Base-by-base conservation (phyloP, 1,140 invertebrate species). In the Drosophila eugracilis region DNA sequence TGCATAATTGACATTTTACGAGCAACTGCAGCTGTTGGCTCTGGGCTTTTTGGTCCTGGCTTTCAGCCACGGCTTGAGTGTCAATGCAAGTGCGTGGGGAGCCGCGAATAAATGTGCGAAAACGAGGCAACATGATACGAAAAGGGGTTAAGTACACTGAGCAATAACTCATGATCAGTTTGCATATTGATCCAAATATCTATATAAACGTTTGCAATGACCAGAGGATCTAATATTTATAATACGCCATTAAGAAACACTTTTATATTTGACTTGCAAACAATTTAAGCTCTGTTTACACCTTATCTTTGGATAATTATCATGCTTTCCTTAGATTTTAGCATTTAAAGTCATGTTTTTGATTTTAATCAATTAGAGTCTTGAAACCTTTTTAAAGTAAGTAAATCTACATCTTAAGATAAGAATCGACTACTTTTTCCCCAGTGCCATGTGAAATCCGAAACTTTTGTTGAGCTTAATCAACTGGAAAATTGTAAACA, bases 401-500 rank as follows among this genome's bases (percentile, higher is more conserved):
- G n/a, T n/a, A n/a, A n/a, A n/a, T n/a, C n/a, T n/a, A n/a, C n/a
- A n/a, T 21, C 19, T 42, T 22, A 1, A 42, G 10, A n/a, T n/a
- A 3, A 22, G 1, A n/a, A 9, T 10, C 2, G 0, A 2, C 1
- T 26, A 3, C 26, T 45, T 50, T 48, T 60, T 21, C 7, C 9
- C 3, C 19, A 59, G 53, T 37, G 59, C 19, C 22, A 10, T 21
- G n/a, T 67, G 81, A 75, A 88, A 86, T 81, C 67, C 65, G 83
- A 86, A 41, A 83, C 81, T 88, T 81, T 75, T 58, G 57, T 21
- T 36, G 21, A 39, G 52, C 53, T 65, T 78, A 86, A 88, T 86
- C 83, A 88, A 75, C 36, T 88, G 81, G 65, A 81, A 86, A 86
- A 86, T 88, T 81, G 81, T 86, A 86, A 86, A 86, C 81, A 86